Base-by-base conservation (phyloP, 2,797 vertebrate genomes). In the Hydrolagus colliei region DNA sequence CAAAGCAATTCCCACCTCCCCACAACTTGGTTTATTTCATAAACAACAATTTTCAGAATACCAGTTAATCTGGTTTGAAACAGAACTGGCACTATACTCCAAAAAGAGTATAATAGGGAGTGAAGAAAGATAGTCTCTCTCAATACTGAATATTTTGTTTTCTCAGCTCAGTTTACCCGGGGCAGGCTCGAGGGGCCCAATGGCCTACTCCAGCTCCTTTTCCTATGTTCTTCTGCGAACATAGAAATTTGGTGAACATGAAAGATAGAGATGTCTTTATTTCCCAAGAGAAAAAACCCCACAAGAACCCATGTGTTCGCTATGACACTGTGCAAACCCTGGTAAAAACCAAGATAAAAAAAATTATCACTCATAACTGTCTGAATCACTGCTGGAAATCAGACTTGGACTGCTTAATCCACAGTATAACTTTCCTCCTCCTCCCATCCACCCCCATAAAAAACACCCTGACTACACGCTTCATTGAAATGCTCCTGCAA, bases 241-340 rank as follows among this genome's bases (percentile, higher is more conserved):
- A 27, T 27, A 52, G 41, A 52, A 59, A 76, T n/a, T 78, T 52
- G 41, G 3, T 52, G 41, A 52, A 52, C 41, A 20, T 35, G 9
- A 20, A 18, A 13, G 0, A 12, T n/a, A 77, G 9, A 59, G 11
- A 1, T 20, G 8, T 41, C 35, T 0, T 74, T 74, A 35, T 11
- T 9, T 16, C 27, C 41, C 73, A 41, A 14, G 1, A 12, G 14
- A 20, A 20, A 0, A 86, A 90, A 91, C 92, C 93, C 93, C 93
- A 91, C 90, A 88, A 95, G 93, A 94, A 93, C 92, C 94, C 94
- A 94, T 94, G 94, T 89, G 90, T 92, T 86, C 88, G 90, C 93
- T 93, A 94, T 93, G 92, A 93, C 92, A 90, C 87, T 88, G 90
- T 87, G 87, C 84, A 89, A 90, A 93, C 94, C 93, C 93, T 94